A percentile compares a stretch with the other conserved stretches of the same genome.
Evolutionary conservation across 2,888 invertebrate species (phyloP).

Genomic region (Cheiracanthium punctorium): DNA sequence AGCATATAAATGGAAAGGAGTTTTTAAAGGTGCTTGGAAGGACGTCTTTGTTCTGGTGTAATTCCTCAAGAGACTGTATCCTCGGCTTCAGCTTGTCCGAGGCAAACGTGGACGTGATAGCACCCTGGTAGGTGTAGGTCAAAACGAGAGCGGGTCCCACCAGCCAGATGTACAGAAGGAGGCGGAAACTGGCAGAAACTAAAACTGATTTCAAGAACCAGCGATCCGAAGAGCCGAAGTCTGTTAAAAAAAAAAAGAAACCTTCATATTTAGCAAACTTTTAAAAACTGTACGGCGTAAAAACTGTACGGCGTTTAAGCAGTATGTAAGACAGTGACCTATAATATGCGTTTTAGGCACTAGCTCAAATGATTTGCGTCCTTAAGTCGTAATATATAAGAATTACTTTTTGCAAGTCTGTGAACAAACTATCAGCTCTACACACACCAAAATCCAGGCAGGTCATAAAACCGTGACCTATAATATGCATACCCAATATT

Average conservation of each 20-base stretch:
- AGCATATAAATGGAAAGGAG: constrained; percentile 8
- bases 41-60: not conserved
- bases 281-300: too few relatives aligned
- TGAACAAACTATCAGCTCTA: too few relatives aligned
- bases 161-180: constrained; percentile 20
- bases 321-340: too few relatives aligned
- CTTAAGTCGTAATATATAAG: too few relatives aligned
- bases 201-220: constrained; percentile 10
- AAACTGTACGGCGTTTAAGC: too few relatives aligned
- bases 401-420: too few relatives aligned
- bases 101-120: constrained; percentile 33
- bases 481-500: too few relatives aligned
- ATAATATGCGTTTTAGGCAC: too few relatives aligned
- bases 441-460: too few relatives aligned
- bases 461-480: too few relatives aligned
- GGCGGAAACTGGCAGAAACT: constrained; percentile 15
- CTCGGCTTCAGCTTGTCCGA: constrained; percentile 27
- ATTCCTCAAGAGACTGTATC: constrained; percentile 17
- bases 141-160: constrained; percentile 14
- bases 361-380: too few relatives aligned
- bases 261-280: too few relatives aligned
- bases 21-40: not conserved
- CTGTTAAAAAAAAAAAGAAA: constrained; percentile 21
- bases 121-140: constrained; percentile 30
- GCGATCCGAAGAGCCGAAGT: not conserved